Conservation (phyloP, 2,888 invertebrate genomes). For the Drosophila cracens region DNA sequence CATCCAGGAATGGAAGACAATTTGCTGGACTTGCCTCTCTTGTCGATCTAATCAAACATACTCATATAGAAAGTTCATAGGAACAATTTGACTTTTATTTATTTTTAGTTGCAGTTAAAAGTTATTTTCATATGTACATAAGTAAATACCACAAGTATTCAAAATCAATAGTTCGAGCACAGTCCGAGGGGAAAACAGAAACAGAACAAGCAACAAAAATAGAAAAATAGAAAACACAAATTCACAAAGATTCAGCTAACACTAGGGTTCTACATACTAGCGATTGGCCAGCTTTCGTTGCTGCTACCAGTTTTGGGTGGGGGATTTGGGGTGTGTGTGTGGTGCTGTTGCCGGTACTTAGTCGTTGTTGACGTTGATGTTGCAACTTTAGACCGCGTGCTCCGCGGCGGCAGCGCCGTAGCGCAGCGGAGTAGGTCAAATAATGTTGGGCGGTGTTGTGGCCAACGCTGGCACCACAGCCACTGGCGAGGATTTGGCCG, state of each 20-base stretch:
- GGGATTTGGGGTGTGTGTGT: background rate
- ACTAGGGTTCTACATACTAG: conserved; percentile 63
- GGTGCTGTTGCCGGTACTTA: conserved; percentile 13
- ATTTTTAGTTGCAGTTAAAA: conserved; percentile 12
- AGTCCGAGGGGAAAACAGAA: conserved; percentile 18
- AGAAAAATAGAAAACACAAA: conserved; percentile 29
- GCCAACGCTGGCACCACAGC: conserved; percentile 60
- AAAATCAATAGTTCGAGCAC: conserved; percentile 36
- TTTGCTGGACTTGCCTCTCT: background rate
- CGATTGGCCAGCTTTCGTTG: conserved; percentile 23
- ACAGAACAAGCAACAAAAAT: conserved; percentile 13
- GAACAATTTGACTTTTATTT: conserved; percentile 29
- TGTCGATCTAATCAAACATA: conserved; percentile 7
- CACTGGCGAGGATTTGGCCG: conserved; percentile 83
- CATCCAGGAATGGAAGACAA: background rate
- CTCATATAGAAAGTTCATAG: conserved; percentile 15
- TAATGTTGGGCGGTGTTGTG: conserved; percentile 83
- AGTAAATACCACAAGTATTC: conserved; percentile 20
- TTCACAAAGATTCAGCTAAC: conserved; percentile 56
- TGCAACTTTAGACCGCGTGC: conserved; percentile 77
- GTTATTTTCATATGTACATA: conserved; percentile 22
- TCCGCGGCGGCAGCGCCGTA: conserved; percentile 84
- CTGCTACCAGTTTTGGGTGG: conserved; percentile 33
- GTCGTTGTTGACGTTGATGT: background rate
- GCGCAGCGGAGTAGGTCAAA: conserved; percentile 85